Evolutionary conservation across 1,140 invertebrate species (phyloP), one percentile per base, ranked within the genome.

Genomic region (Coboldia fuscipes): DNA sequence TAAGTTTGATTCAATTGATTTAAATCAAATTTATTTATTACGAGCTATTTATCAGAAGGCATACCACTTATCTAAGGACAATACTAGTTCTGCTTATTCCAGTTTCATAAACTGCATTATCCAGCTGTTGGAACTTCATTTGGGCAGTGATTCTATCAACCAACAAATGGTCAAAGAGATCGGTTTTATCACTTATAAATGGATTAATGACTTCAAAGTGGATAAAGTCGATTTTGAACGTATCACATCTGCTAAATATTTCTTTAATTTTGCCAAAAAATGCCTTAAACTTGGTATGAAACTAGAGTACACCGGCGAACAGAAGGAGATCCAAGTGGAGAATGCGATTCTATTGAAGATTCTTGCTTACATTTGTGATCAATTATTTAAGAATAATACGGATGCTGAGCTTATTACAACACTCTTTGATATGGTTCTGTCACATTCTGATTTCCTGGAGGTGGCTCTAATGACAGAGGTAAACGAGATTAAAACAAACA

Each of bases 381-480:
- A 70, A 1, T 54, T 72, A 13, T 75, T 72, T 39, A 41, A 46
- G 35, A 42, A 60, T 9, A 50, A 65, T 31, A 57, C 65, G 7
- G 64, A 70, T 39, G 55, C 62, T 0, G 57, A 58, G 13, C n/a
- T n/a, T n/a, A n/a, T n/a, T n/a, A n/a, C n/a, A n/a, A 58, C 60
- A 10, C 46, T 78, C 19, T 72, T 75, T 38, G 73, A 78, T 41
- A 75, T 78, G 74, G 61, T 68, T n/a, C 65, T 66, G 10, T 69
- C 71, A 1, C 75, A 80, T 57, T 77, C 75, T 0, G 70, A 75
- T 42, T 77, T 76, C 48, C 52, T 74, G 21, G 71, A 74, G 41
- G 58, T 72, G 1, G 65, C 75, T 57, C 40, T 73, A 3, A 62
- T 41, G 51, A 19, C 45, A 58, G 40, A 39, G 60, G 51, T 50